Percentiles rank a stretch among this genome's conserved stretches.
These are phyloP conservation scores for Metalampra italica DNA, from an alignment of 2,888 invertebrate genomes.

Conservation along the genomic window DNA sequence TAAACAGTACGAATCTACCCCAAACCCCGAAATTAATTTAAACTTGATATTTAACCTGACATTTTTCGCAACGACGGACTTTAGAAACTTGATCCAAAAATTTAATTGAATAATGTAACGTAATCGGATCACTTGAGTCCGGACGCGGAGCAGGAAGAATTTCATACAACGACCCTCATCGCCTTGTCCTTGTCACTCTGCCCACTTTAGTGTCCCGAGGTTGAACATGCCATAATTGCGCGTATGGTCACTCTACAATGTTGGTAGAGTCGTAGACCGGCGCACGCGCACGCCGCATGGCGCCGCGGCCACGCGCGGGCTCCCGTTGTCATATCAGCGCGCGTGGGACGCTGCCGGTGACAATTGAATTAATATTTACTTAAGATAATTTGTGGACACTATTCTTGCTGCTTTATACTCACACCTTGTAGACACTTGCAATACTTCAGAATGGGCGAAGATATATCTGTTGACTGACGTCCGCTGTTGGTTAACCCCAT, in stretches of 20 bases:
- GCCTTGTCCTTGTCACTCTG: neutral
- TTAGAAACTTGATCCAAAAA: too few species aligned
- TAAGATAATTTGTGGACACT: neutral
- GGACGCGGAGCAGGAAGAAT: too few species aligned
- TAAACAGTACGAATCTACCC: too few species aligned
- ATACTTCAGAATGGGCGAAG: too few species aligned
- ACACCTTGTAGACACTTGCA: too few species aligned
- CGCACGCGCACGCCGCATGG: conserved; percentile 39
- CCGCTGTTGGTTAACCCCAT: too few species aligned
- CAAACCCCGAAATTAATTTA: too few species aligned
- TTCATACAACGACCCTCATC: too few species aligned
- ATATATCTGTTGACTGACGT: neutral
- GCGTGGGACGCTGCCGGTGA: conserved; percentile 44
- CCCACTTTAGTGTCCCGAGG: neutral
- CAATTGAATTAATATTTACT: conserved; percentile 46
- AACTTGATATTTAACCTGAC: too few species aligned
- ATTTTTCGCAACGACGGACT: too few species aligned
- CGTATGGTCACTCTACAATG: conserved; percentile 4
- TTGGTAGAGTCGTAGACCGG: conserved; percentile 11
- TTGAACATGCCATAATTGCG: neutral
- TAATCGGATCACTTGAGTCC: too few species aligned
- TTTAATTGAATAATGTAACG: too few species aligned
- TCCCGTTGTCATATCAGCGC: conserved; percentile 43
- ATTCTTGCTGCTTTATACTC: neutral
- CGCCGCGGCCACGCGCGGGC: conserved; percentile 26